A percentile compares a stretch with the other conserved stretches of the same genome.
Conservation (phyloP, 2,888 invertebrate species). For the Lithosia quadra region DNA sequence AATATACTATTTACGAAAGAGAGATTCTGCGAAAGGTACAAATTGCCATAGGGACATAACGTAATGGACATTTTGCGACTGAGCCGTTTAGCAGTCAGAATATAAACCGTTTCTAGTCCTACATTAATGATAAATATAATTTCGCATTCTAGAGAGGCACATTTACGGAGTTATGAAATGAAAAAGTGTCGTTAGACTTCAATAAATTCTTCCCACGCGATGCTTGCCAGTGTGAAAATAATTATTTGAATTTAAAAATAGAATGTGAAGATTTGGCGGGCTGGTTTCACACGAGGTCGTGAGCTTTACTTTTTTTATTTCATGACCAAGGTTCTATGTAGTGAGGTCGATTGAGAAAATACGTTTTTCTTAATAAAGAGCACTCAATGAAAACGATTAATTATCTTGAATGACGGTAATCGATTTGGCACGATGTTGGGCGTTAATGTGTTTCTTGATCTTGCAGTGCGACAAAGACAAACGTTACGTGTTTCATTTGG, state of each 20-base stretch:
- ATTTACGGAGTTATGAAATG: constrained; percentile 10
- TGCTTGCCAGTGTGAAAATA: constrained; percentile 28
- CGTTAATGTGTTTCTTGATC: not conserved
- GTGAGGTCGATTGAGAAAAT: constrained; percentile 15
- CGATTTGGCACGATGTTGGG: constrained; percentile 1
- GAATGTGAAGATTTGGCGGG: constrained; percentile 29
- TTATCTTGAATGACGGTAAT: constrained; percentile 5
- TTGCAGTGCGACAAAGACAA: not conserved
- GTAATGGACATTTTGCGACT: not conserved
- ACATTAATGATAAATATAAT: not conserved
- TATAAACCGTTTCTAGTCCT: not conserved
- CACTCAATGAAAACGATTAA: not conserved
- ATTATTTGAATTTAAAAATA: constrained; percentile 43
- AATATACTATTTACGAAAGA: too few species aligned
- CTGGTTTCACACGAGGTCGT: constrained; percentile 47
- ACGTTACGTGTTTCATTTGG: constrained; percentile 42
- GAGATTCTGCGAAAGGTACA: too few species aligned
- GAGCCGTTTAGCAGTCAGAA: too few species aligned
- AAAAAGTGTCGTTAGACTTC: constrained; percentile 16
- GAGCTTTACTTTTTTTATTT: constrained; percentile 26
- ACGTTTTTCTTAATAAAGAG: not conserved
- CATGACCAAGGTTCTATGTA: constrained; percentile 25
- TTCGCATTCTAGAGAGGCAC: not conserved
- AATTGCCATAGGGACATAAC: too few species aligned
- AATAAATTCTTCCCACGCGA: constrained; percentile 32